Base-by-base conservation (phyloP, 2,888 invertebrate genomes). In the Melanostoma scalare region DNA sequence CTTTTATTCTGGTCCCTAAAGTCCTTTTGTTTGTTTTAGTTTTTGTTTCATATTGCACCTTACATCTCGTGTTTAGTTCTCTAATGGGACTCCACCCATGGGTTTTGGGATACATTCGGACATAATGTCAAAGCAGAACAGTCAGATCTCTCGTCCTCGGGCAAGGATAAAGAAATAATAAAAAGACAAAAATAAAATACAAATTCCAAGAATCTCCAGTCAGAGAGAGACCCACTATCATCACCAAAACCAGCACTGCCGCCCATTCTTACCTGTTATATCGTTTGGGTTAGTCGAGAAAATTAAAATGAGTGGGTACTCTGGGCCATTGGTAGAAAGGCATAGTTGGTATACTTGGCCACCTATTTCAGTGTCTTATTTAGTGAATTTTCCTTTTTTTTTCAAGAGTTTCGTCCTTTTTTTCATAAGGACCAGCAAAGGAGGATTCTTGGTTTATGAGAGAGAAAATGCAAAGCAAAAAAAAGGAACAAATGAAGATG, bases 51-150 rank as follows among this genome's bases (percentile, higher is more conserved):
- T 20, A 61, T 68, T 74, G 68, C 74, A 74, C 74, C 68, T 63
- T 63, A 63, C 53, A 52, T 63, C 42, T 63, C 33, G 52, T 80
- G 53, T 73, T 73, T 63, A 42, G 52, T 58, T 75, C 56, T 20
- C 20, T 35, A 33, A 55, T 44, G 36, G 20, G 53, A 63, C 56
- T 63, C 53, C 46, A 69, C 58, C 67, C 33, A 36, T 20, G 48
- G 68, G 63, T 73, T 77, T 69, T 74, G 6, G 55, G 53, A 71
- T 61, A 75, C 65, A 74, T 58, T 78, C 10, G 73, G 82, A 82
- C 78, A 82, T 82, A 46, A 69, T 73, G 82, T 74, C 78, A 63
- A 73, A 69, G 48, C 33, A 50, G 9, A 48, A 56, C 60, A 67
- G 31, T 44, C 42, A 31, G 58, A 58, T 46, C 3, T 50, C 31